These are phyloP conservation scores for Acanthisitta chloris DNA, from an alignment of 2,113 vertebrate species.

Conservation along the genomic window DNA sequence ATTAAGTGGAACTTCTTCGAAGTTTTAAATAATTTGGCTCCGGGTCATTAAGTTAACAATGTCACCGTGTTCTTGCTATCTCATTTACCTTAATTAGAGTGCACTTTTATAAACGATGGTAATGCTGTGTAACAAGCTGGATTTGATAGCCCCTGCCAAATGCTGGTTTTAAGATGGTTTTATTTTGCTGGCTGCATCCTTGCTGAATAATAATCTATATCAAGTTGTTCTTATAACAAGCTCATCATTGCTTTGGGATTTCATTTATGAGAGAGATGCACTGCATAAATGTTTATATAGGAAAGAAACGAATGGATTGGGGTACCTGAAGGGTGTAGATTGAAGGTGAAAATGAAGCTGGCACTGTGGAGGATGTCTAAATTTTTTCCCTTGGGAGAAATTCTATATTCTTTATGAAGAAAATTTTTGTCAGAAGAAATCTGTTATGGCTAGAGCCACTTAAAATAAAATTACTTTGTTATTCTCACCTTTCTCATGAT, in stretches of 20 bases:
- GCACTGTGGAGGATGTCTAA: neutral
- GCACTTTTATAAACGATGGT: conserved; percentile 2
- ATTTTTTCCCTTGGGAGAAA: neutral
- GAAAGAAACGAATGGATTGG: neutral
- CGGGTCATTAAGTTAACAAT: conserved; percentile 61
- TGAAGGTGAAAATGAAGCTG: neutral
- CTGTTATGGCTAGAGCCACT: neutral
- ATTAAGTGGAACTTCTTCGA: conserved; percentile 50
- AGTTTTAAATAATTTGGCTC: conserved; percentile 47
- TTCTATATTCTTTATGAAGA: neutral
- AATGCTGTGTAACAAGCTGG: conserved; percentile 23
- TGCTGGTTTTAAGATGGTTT: neutral
- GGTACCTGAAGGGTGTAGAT: neutral
- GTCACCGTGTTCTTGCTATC: conserved; percentile 57
- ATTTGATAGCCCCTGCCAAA: conserved; percentile 39
- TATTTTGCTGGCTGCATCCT: neutral
- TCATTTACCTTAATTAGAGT: conserved; percentile 66
- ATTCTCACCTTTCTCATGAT: neutral
- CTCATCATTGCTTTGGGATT: conserved; percentile 26
- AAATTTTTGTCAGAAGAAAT: neutral
- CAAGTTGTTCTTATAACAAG: neutral
- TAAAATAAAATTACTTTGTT: neutral
- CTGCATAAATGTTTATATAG: neutral
- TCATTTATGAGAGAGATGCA: neutral
- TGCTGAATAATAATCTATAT: neutral